phyloP scores from a whole-genome alignment of 2,888 invertebrate species.

The Apamea sordens region DNA sequence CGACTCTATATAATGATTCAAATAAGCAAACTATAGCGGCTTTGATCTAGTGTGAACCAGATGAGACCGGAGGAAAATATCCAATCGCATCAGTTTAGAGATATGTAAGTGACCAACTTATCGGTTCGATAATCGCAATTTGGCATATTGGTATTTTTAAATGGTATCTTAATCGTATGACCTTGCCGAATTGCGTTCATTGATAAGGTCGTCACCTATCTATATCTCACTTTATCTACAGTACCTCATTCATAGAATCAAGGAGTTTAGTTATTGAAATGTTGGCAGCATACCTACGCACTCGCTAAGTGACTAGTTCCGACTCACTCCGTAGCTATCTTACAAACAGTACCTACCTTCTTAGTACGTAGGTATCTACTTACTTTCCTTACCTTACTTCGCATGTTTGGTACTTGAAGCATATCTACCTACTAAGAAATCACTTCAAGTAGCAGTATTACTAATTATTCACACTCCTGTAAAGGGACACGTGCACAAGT shows the following conservation, averaged over 20 bases:
- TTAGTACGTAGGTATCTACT: neutral
- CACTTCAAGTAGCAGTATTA: slow-evolving; percentile 20
- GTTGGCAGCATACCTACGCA: slow-evolving; percentile 4
- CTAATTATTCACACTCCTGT: neutral
- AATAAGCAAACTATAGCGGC: neutral
- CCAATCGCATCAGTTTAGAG: neutral
- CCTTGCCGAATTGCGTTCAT: slow-evolving; percentile 2
- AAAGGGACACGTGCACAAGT: neutral
- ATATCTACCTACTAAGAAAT: neutral
- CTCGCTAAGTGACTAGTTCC: no score
- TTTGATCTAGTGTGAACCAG: slow-evolving; percentile 4
- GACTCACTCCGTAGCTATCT: neutral
- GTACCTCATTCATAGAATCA: slow-evolving; percentile 6
- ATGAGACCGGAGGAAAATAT: neutral
- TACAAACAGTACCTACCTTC: neutral
- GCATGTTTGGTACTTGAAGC: neutral
- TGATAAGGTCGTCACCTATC: neutral
- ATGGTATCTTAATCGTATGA: neutral
- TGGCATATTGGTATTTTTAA: neutral
- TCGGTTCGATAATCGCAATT: slow-evolving; percentile 21
- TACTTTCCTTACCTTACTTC: neutral
- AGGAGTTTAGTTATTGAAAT: neutral
- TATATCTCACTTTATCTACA: neutral
- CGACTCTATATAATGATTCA: neutral
- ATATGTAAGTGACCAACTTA: slow-evolving; percentile 18